phyloP scores from a whole-genome alignment of 2,797 vertebrate genomes.

The Ptychadena robeensis region DNA sequence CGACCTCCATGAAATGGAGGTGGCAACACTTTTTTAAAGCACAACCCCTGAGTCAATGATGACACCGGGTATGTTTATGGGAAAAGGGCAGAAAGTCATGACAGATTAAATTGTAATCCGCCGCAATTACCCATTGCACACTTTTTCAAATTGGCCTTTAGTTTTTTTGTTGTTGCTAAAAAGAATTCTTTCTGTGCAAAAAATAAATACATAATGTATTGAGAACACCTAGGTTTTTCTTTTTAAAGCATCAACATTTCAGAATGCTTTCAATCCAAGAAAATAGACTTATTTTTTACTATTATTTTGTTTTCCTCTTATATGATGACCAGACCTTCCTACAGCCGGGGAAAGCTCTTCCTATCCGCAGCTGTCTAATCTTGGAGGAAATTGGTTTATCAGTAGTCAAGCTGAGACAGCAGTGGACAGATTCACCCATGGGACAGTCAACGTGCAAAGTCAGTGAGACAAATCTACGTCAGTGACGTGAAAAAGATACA shows the following conservation, averaged over 20 bases:
- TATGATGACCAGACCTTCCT: constrained; percentile 28
- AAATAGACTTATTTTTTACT: not conserved
- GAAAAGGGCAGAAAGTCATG: too few species aligned
- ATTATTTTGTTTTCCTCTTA: not conserved
- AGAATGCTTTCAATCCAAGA: not conserved
- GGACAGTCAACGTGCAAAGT: constrained; percentile 25
- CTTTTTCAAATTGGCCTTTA: too few species aligned
- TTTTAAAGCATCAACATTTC: not conserved
- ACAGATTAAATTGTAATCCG: too few species aligned
- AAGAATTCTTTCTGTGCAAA: too few species aligned
- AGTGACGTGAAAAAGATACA: constrained; percentile 40
- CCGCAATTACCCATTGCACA: too few species aligned
- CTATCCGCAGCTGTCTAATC: constrained; percentile 29
- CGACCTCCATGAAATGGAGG: too few species aligned
- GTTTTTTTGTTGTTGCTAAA: too few species aligned
- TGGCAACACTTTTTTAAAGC: too few species aligned
- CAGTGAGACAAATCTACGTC: constrained; percentile 20
- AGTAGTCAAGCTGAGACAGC: constrained; percentile 18
- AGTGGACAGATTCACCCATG: constrained; percentile 23
- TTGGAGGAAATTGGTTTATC: constrained; percentile 54
- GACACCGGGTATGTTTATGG: too few species aligned
- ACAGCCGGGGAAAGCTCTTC: not conserved
- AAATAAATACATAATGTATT: not conserved
- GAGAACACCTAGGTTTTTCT: not conserved
- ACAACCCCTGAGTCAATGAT: too few species aligned